These are phyloP conservation scores for Terrapene triunguis DNA, from an alignment of 2,113 vertebrate species.

Conservation along the genomic window DNA sequence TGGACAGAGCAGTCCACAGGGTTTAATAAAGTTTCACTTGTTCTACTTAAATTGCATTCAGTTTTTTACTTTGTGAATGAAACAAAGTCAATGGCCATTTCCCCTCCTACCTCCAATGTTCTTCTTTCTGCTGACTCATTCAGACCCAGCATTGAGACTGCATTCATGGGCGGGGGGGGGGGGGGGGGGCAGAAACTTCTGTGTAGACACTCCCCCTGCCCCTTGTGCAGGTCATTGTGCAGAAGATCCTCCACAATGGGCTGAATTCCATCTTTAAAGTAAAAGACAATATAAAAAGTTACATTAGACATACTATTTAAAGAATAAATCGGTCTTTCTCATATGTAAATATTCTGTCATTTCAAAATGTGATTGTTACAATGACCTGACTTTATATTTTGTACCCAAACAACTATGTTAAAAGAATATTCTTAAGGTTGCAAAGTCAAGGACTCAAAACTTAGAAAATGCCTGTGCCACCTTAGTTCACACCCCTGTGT, in stretches of 20 bases:
- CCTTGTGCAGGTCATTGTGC: background rate
- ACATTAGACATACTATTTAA: background rate
- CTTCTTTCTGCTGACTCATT: background rate
- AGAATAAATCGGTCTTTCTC: background rate
- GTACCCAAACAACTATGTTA: background rate
- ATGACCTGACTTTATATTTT: background rate
- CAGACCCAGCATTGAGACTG: background rate
- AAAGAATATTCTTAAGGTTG: background rate
- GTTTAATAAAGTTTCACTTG: background rate
- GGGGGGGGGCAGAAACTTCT: background rate
- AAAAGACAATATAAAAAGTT: background rate
- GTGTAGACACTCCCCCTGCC: background rate
- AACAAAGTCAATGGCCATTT: background rate
- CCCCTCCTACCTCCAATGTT: background rate
- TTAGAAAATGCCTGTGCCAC: background rate
- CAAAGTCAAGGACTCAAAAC: background rate
- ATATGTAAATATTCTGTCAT: background rate
- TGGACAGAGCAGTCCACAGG: background rate
- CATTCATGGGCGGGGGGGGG: background rate
- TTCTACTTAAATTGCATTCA: background rate
- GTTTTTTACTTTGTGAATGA: background rate
- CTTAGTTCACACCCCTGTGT: background rate
- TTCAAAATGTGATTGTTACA: background rate
- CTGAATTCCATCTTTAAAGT: background rate
- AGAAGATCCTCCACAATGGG: background rate